These are phyloP conservation scores for Lytechinus pictus DNA, from an alignment of 35 echinoderm and acorn worm genomes.

Conservation along the genomic window DNA sequence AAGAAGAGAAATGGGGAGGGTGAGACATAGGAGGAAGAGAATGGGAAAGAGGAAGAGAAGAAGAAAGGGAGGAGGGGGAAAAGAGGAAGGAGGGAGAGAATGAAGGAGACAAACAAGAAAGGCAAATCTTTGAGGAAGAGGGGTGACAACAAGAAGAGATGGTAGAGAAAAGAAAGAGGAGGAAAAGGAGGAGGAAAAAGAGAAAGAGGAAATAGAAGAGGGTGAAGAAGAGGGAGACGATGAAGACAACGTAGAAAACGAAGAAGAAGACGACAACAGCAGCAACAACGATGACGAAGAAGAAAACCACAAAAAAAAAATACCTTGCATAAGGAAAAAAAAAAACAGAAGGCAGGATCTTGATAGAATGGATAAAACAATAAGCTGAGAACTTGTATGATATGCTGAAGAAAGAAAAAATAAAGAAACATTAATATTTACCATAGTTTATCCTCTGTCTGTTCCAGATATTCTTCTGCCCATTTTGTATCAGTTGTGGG, in stretches of 20 bases:
- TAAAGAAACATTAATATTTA: slow-evolving; percentile 30
- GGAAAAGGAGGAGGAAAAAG: background rate
- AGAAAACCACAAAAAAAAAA: too few species aligned
- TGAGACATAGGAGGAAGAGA: background rate
- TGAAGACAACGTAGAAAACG: too few species aligned
- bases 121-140: too few species aligned
- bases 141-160: too few species aligned
- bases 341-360: background rate
- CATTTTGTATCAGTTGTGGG: slow-evolving; percentile 76
- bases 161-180: background rate
- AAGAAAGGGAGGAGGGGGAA: background rate
- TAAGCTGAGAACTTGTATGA: background rate
- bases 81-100: background rate
- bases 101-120: too few species aligned
- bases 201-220: slow-evolving; percentile 46
- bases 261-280: too few species aligned
- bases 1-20: background rate
- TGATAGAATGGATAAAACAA: background rate
- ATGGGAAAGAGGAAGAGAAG: background rate
- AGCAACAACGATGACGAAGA: too few species aligned
- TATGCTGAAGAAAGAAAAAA: background rate
- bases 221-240: background rate
- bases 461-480: slow-evolving; percentile 90
- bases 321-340: background rate
- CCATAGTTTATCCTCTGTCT: slow-evolving; percentile 86